A percentile compares a stretch with the other conserved stretches of the same genome.
Conservation (phyloP, 2,113 vertebrate genomes). For the Rafetus swinhoei region DNA sequence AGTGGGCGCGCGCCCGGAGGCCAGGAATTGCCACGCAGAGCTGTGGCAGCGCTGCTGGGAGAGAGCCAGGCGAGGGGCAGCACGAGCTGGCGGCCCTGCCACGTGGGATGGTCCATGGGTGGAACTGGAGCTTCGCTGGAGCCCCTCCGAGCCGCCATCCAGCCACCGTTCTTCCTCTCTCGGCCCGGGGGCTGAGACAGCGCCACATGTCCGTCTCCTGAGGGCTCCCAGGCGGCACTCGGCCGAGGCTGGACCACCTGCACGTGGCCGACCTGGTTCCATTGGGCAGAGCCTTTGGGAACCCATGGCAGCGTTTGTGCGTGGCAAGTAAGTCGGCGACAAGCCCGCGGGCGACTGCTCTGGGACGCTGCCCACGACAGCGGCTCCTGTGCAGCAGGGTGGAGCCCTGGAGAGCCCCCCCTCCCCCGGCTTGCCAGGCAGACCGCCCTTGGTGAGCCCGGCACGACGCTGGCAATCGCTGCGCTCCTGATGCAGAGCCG, state of each 20-base stretch:
- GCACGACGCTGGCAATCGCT: too few relatives aligned
- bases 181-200: background rate
- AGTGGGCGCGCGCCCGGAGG: too few relatives aligned
- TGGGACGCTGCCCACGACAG: background rate
- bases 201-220: background rate
- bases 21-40: too few relatives aligned
- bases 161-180: background rate
- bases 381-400: background rate
- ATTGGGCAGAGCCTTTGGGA: background rate
- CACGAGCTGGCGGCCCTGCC: too few relatives aligned
- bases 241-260: background rate
- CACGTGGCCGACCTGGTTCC: background rate
- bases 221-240: background rate
- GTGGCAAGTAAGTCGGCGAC: background rate
- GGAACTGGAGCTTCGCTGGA: background rate
- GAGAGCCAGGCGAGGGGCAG: too few relatives aligned
- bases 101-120: background rate
- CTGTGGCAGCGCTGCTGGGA: too few relatives aligned
- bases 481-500: background rate
- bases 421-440: background rate
- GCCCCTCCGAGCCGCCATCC: background rate
- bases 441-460: background rate
- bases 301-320: background rate
- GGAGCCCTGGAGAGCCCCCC: background rate
- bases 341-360: background rate